phyloP scores from a whole-genome alignment of 2,113 vertebrate species.

The Alouatta palliata region DNA sequence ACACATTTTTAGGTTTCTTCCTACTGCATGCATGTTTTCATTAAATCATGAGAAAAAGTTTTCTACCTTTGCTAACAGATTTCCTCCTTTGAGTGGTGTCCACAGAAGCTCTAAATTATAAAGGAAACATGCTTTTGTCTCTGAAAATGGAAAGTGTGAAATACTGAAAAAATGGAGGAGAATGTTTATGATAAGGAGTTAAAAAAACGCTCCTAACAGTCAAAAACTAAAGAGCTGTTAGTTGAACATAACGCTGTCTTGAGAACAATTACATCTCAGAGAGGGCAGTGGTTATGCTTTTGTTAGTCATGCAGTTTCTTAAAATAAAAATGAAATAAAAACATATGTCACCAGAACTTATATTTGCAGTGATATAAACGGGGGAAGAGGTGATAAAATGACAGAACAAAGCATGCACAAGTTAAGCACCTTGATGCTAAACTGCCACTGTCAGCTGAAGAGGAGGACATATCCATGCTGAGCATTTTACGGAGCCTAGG shows the following conservation, averaged over 20 bases:
- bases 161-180: constrained; percentile 29
- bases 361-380: neutral
- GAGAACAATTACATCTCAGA: neutral
- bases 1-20: neutral
- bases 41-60: neutral
- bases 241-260: neutral
- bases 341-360: neutral
- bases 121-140: neutral
- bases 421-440: constrained; percentile 95
- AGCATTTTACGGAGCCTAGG: constrained; percentile 97
- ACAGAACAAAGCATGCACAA: constrained; percentile 86
- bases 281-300: neutral
- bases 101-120: constrained; percentile 21
- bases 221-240: constrained; percentile 49
- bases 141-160: neutral
- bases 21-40: neutral
- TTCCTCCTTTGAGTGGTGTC: constrained; percentile 2
- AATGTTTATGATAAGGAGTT: neutral
- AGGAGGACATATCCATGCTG: constrained; percentile 95
- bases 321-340: constrained; percentile 38
- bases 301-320: constrained; percentile 60
- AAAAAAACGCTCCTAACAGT: constrained; percentile 46
- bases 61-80: constrained; percentile 3
- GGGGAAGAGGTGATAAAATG: constrained; percentile 9
- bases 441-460: constrained; percentile 96